These are phyloP conservation scores for Vireo altiloquus DNA, from an alignment of 2,113 vertebrate genomes.

Conservation along the genomic window DNA sequence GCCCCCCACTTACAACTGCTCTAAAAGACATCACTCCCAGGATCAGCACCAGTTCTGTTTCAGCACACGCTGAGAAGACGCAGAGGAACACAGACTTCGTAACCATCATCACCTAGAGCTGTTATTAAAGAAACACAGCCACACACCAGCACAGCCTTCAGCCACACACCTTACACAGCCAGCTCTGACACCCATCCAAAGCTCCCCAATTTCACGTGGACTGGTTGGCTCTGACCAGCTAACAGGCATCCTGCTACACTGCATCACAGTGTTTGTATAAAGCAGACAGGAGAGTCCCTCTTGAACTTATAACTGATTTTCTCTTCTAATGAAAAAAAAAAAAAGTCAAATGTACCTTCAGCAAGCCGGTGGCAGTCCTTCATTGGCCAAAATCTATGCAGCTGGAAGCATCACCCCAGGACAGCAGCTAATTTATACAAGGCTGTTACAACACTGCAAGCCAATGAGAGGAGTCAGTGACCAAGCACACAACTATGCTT, in stretches of 20 bases:
- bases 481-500: slow-evolving; percentile 18
- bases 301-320: neutral
- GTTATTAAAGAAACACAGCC: neutral
- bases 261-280: neutral
- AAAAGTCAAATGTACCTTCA: neutral
- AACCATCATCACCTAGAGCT: neutral
- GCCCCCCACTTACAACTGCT: neutral
- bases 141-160: neutral
- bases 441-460: slow-evolving; percentile 7
- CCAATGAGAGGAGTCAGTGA: slow-evolving; percentile 30
- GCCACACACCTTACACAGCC: neutral
- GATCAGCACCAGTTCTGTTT: neutral
- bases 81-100: neutral
- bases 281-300: neutral
- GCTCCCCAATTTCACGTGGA: accelerated
- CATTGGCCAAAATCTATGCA: neutral
- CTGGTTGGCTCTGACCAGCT: neutral
- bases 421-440: slow-evolving; percentile 24
- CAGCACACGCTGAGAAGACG: neutral
- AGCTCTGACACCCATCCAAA: neutral
- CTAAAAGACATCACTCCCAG: neutral
- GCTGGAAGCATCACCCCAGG: neutral
- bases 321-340: neutral
- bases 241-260: neutral
- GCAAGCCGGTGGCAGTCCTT: neutral